Evolutionary conservation across 1,140 invertebrate species (phyloP).

Genomic region (Phthorimaea operculella): DNA sequence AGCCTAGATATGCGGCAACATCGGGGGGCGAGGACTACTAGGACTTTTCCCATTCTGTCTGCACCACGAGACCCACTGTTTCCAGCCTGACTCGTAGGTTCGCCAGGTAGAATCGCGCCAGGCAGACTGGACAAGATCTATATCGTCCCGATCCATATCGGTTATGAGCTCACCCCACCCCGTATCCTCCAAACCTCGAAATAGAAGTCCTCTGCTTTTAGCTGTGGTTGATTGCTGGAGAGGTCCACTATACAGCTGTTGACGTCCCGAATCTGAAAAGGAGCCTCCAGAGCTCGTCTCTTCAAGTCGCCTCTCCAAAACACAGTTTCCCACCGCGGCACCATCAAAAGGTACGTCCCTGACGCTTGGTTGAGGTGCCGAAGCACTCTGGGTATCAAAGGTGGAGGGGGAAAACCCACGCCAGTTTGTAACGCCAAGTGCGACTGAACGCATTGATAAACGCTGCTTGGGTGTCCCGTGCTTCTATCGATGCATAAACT

Average conservation of each 20-base stretch:
- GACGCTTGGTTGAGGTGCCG: constrained; percentile 5
- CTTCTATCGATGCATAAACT: constrained; percentile 8
- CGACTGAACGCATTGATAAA: constrained; percentile 24
- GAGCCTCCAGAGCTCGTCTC: not conserved
- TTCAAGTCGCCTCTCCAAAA: constrained; percentile 9
- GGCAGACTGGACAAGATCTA: not conserved
- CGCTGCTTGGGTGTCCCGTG: not conserved
- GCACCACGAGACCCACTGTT: constrained; percentile 22
- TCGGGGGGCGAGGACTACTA: not conserved
- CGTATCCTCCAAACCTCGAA: constrained; percentile 11
- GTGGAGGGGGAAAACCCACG: constrained; percentile 11
- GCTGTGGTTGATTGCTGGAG: not conserved
- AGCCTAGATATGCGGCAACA: constrained; percentile 1
- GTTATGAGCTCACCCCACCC: constrained; percentile 2
- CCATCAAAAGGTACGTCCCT: constrained; percentile 6
- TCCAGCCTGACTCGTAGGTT: constrained; percentile 16
- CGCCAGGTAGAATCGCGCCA: constrained; percentile 17
- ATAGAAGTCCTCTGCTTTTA: not conserved
- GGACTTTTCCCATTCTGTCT: not conserved
- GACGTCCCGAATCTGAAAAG: constrained; percentile 5
- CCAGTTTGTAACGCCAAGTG: constrained; percentile 14
- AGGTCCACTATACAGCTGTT: not conserved
- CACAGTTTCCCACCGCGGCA: not conserved
- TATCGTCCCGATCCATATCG: not conserved
- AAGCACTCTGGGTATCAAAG: constrained; percentile 7